Conservation (phyloP, 1,140 invertebrate species). For the Drosophila miranda region DNA sequence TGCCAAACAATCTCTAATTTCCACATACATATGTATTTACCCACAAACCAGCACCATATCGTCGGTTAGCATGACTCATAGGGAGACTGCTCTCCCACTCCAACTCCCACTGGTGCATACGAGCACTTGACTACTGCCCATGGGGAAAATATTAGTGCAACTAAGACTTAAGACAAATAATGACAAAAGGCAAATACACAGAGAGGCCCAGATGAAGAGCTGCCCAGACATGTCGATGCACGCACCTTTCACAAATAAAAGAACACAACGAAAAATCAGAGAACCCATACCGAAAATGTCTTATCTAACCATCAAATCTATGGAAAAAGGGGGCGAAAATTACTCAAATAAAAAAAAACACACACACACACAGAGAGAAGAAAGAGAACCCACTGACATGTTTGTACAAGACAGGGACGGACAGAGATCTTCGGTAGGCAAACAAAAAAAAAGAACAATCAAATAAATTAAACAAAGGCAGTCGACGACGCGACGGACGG, state of each 20-base stretch:
- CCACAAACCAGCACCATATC: slow-evolving; percentile 22
- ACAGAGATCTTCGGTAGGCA: slow-evolving; percentile 47
- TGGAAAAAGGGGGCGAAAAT: slow-evolving; percentile 71
- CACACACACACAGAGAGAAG: slow-evolving; percentile 5
- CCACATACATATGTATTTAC: slow-evolving; percentile 60
- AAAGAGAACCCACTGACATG: slow-evolving; percentile 47
- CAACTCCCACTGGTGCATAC: not conserved
- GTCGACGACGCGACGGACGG: slow-evolving; percentile 40
- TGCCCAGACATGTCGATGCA: slow-evolving; percentile 48
- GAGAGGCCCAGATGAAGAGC: slow-evolving; percentile 3
- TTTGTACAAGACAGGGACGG: slow-evolving; percentile 56
- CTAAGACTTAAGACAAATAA: slow-evolving; percentile 74
- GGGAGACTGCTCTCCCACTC: slow-evolving; percentile 14
- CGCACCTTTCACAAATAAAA: slow-evolving; percentile 18
- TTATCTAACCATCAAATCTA: slow-evolving; percentile 70
- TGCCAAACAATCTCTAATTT: slow-evolving; percentile 55
- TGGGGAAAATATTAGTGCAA: slow-evolving; percentile 72
- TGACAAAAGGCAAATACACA: slow-evolving; percentile 64
- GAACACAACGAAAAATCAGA: slow-evolving; percentile 36
- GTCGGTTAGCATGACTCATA: slow-evolving; percentile 63
- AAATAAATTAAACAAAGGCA: slow-evolving; percentile 77
- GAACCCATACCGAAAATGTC: slow-evolving; percentile 28
- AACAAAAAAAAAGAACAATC: slow-evolving; percentile 67
- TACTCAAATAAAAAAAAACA: slow-evolving; percentile 59
- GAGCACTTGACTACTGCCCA: slow-evolving; percentile 64